Evolutionary conservation across 2,113 vertebrate species (phyloP).

Genomic region (Phylloscopus trochilus): DNA sequence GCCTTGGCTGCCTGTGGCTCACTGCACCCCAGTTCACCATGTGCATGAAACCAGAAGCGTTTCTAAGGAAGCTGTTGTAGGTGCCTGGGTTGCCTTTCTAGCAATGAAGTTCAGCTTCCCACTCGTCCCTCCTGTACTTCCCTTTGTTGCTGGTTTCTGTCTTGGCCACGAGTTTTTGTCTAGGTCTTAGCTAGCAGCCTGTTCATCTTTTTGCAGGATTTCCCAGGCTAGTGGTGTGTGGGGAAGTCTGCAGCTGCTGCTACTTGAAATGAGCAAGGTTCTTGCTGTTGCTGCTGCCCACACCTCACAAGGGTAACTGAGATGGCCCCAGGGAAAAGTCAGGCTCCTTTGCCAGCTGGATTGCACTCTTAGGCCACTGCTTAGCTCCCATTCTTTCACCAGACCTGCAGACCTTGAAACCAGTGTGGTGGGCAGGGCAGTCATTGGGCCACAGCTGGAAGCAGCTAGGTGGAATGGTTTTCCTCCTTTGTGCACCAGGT

Average conservation of each 20-base stretch:
- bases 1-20: neutral
- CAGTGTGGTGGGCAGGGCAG: neutral
- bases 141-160: slow-evolving; percentile 25
- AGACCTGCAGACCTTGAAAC: neutral
- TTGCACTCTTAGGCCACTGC: neutral
- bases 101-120: slow-evolving; percentile 37
- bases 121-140: neutral
- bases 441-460: neutral
- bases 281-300: neutral
- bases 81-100: slow-evolving; percentile 34
- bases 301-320: neutral
- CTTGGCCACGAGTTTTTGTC: neutral
- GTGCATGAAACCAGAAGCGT: slow-evolving; percentile 1
- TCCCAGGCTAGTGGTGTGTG: neutral
- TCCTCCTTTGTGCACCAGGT: neutral
- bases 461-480: neutral
- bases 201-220: neutral
- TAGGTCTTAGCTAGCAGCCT: neutral
- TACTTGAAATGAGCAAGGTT: neutral
- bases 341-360: neutral
- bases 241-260: neutral
- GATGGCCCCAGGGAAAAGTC: neutral
- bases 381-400: neutral
- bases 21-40: neutral
- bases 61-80: neutral